Evolutionary conservation across 2,113 vertebrate genomes (phyloP).

Genomic region (Eira barbara): DNA sequence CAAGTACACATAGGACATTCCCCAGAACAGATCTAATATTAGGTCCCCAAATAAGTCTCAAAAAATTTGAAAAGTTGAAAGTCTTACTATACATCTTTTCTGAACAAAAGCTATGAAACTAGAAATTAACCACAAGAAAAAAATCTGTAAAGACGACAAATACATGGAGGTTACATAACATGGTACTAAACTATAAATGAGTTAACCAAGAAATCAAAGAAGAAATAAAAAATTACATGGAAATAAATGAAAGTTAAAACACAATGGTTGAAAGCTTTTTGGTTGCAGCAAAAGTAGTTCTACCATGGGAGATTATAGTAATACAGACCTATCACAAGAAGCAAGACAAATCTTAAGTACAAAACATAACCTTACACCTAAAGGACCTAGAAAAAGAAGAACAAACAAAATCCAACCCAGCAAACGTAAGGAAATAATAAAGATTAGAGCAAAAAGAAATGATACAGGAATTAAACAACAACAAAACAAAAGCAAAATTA

Average conservation of each 20-base stretch:
- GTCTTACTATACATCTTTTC: not conserved
- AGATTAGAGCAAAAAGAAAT: not conserved
- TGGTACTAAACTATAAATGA: not conserved
- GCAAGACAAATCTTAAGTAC: not conserved
- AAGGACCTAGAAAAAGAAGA: not conserved
- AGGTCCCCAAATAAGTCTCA: not conserved
- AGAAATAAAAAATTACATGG: not conserved
- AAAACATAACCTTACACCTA: not conserved
- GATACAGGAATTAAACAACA: not conserved
- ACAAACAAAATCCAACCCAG: not conserved
- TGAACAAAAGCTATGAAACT: not conserved
- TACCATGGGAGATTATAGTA: not conserved
- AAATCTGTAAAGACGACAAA: not conserved
- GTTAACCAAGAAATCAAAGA: not conserved
- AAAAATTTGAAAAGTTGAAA: not conserved
- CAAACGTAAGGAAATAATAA: not conserved
- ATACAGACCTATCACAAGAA: not conserved
- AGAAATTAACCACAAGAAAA: not conserved
- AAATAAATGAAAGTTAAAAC: not conserved
- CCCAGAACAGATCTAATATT: not conserved
- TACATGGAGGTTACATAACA: not conserved
- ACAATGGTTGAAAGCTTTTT: not conserved
- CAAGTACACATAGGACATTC: not conserved
- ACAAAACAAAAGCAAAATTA: not conserved
- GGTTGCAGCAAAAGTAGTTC: not conserved